Conservation (phyloP, 2,113 vertebrate species). For the Phasianus colchicus region DNA sequence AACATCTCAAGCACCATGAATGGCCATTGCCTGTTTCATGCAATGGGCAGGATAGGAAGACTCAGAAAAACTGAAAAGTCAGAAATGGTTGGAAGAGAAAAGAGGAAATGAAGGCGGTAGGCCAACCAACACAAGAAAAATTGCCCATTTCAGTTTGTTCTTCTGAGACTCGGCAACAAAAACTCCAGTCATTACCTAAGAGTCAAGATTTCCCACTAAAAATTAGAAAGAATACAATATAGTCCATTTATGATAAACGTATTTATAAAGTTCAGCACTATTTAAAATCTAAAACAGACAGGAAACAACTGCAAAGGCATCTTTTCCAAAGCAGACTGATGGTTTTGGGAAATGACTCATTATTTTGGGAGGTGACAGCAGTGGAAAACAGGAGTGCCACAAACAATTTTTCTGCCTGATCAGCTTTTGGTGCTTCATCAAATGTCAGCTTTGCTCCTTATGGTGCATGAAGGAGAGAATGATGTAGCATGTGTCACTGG, state of each 20-base stretch:
- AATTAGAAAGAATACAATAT: background rate
- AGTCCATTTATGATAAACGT: background rate
- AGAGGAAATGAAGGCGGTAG: background rate
- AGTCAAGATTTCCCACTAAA: background rate
- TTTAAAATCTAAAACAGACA: background rate
- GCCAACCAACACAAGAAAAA: background rate
- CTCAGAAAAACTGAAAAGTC: background rate
- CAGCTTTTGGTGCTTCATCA: background rate
- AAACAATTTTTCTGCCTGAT: background rate
- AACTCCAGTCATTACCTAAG: fast-evolving
- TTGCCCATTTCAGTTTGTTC: background rate
- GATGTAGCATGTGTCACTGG: background rate
- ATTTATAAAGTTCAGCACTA: background rate
- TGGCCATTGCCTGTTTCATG: background rate
- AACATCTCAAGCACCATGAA: background rate
- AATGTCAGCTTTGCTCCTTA: background rate
- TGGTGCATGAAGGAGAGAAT: background rate
- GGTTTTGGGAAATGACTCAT: background rate
- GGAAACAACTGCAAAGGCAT: background rate
- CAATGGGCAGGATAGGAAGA: background rate
- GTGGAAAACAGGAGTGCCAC: background rate
- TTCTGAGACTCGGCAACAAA: background rate
- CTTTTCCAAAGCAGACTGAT: background rate
- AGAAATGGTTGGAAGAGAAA: background rate
- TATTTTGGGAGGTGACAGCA: background rate